These are phyloP conservation scores for Phalacrocorax carbo DNA, from an alignment of 2,113 vertebrate species.

Conservation along the genomic window DNA sequence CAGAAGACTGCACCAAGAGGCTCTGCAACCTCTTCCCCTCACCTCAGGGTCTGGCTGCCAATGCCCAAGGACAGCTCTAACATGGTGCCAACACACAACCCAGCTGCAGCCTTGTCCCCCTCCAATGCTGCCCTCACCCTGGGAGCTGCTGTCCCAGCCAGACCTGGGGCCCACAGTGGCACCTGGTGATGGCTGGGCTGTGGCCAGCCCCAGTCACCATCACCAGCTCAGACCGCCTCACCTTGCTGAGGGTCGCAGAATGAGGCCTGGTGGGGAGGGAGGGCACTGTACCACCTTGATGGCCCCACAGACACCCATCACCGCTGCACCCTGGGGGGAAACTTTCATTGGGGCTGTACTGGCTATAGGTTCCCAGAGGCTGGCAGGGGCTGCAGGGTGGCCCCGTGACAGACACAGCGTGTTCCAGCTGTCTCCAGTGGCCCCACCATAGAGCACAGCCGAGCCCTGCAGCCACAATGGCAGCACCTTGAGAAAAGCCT, in stretches of 20 bases:
- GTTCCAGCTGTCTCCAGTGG: background rate
- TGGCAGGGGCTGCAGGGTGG: background rate
- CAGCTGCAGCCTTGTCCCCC: background rate
- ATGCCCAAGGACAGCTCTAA: background rate
- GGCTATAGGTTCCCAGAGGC: rapidly evolving
- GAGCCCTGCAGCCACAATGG: background rate
- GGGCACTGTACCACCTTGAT: background rate
- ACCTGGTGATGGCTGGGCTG: rapidly evolving
- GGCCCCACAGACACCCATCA: background rate
- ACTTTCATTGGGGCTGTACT: background rate
- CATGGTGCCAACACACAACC: background rate
- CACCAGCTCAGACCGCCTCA: rapidly evolving
- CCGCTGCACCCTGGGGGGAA: background rate
- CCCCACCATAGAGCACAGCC: rapidly evolving
- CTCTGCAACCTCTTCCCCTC: background rate
- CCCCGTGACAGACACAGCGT: rapidly evolving
- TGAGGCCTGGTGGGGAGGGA: background rate
- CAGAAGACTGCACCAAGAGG: background rate
- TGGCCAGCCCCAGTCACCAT: background rate
- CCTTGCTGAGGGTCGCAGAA: rapidly evolving
- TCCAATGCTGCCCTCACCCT: background rate
- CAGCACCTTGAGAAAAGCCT: rapidly evolving
- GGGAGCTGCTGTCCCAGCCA: background rate
- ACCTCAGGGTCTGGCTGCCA: background rate
- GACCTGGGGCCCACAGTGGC: background rate